Evolutionary conservation across 2,797 vertebrate genomes (phyloP), one percentile per base, ranked within the genome.

Genomic region (Nothura maculosa): DNA sequence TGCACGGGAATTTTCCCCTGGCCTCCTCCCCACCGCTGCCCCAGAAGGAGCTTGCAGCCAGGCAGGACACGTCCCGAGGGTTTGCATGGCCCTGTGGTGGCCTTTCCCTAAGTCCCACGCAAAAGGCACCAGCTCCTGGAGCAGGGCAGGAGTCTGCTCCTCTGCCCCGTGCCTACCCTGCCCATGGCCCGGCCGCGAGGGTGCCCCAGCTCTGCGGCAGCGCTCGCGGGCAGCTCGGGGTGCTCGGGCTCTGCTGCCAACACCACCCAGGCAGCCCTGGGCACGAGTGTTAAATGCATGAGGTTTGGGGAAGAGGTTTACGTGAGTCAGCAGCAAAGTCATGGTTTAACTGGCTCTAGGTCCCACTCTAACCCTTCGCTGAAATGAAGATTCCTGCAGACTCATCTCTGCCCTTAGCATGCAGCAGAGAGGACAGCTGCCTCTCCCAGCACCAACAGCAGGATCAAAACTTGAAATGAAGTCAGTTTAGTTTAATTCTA

Each of bases 241-340:
- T 50, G 38, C 45, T 34, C 0, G 0, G 64, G 36, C 36, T 81
- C 81, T 74, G 14, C 43, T 89, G 61, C 55, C 52, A 47, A 8
- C 11, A 11, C 0, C 0, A 13, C 32, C 4, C 22, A 21, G 12
- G 1, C 47, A 42, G 66, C 45, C 20, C 20, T n/a, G 72, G 45
- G 54, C 0, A 0, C 62, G 42, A 67, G 25, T 80, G 25, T 36
- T 47, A 42, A 81, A 68, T 0, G 0, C 27, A 3, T 9, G 28
- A 62, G 42, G 9, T 19, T 69, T 66, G 40, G 66, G 85, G 72
- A 22, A 85, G 36, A 75, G 19, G 6, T 64, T 80, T 64, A 43
- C 9, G 2, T 14, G 3, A 75, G 24, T 75, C 42, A 18, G n/a
- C 62, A 62, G 18, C 61, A 62, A 81, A 32, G 40, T 74, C 43